Evolutionary conservation across 2,113 vertebrate genomes (phyloP).

Genomic region (Cyanocitta stelleri): DNA sequence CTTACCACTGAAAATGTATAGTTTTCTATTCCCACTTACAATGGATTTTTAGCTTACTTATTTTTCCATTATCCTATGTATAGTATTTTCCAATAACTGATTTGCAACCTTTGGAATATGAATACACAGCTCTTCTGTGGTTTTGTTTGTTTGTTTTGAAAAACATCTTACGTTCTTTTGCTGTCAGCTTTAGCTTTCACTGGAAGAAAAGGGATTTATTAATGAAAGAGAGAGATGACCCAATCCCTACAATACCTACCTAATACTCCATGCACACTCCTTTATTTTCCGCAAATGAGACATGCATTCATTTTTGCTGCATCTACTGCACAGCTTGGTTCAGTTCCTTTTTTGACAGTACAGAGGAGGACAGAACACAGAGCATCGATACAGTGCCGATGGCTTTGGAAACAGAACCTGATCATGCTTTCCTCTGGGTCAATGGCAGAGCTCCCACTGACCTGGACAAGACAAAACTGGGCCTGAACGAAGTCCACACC

Average conservation of each 20-base stretch:
- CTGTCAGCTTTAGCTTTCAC: neutral
- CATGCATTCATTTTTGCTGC: neutral
- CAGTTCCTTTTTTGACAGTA: neutral
- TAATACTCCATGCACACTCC: neutral
- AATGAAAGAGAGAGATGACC: rapidly evolving
- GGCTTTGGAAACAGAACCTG: neutral
- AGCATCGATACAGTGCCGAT: neutral
- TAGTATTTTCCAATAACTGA: neutral
- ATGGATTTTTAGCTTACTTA: conserved; percentile 33
- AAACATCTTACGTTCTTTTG: neutral
- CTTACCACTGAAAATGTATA: conserved; percentile 2
- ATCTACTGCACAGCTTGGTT: neutral
- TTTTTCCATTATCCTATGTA: neutral
- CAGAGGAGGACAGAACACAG: neutral
- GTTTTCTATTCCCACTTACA: neutral
- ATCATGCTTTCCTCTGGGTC: neutral
- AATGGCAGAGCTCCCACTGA: neutral
- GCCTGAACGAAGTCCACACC: neutral
- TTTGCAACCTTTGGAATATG: neutral
- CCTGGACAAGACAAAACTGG: neutral
- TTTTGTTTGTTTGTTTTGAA: neutral
- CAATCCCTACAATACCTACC: neutral
- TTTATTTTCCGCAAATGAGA: neutral
- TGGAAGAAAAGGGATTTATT: neutral
- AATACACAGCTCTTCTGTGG: neutral